These are phyloP conservation scores for Burhinus bistriatus DNA, from an alignment of 2,113 vertebrate genomes.

Conservation along the genomic window DNA sequence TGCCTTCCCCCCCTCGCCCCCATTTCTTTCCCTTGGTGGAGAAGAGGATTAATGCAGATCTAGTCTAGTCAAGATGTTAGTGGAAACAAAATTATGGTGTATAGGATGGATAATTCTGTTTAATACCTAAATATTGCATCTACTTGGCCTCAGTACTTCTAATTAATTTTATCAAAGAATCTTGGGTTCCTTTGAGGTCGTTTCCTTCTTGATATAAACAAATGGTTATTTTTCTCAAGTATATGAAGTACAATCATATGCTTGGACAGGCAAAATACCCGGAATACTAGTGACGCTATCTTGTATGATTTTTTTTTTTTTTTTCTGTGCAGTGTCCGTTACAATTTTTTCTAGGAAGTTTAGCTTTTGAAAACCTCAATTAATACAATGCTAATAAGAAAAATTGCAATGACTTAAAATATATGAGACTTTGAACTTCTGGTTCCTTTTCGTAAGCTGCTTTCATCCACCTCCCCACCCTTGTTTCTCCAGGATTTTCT, in stretches of 20 bases:
- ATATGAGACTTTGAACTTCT: not conserved
- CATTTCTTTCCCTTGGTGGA: not conserved
- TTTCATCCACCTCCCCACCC: not conserved
- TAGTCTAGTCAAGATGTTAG: not conserved
- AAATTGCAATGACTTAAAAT: not conserved
- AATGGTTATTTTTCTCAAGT: not conserved
- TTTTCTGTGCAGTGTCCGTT: fast-evolving
- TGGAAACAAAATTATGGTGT: not conserved
- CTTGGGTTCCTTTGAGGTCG: not conserved
- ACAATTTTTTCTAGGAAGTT: not conserved
- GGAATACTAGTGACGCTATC: not conserved
- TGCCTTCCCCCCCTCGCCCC: fast-evolving
- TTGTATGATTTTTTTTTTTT: not conserved
- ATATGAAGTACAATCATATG: not conserved
- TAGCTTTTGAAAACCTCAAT: not conserved
- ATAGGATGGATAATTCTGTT: not conserved
- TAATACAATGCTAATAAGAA: not conserved
- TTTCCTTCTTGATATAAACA: not conserved
- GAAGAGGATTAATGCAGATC: not conserved
- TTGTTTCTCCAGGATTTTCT: not conserved
- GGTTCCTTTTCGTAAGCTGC: not conserved
- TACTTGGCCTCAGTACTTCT: not conserved
- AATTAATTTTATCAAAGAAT: not conserved
- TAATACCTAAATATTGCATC: not conserved
- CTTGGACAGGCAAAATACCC: not conserved